These are phyloP conservation scores for Neuroscelio doddi DNA, from an alignment of 2,888 invertebrate genomes.

Conservation along the genomic window DNA sequence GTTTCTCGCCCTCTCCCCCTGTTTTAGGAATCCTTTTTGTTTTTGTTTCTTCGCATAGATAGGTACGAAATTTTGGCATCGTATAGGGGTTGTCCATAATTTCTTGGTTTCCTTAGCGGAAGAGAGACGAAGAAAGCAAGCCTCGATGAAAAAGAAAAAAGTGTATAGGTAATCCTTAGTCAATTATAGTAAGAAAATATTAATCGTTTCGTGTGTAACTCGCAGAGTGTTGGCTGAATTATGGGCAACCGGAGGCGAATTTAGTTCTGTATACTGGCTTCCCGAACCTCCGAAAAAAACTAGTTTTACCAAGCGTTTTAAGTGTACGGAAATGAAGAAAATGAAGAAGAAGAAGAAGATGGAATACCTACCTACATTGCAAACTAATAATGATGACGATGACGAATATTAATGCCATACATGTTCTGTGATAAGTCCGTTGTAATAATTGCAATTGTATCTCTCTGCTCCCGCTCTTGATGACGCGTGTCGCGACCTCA, in stretches of 20 bases:
- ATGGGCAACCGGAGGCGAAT: constrained; percentile 67
- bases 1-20: constrained; percentile 7
- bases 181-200: constrained; percentile 65
- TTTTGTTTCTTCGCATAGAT: constrained; percentile 4
- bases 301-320: constrained; percentile 68
- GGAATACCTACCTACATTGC: constrained; percentile 57
- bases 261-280: constrained; percentile 70
- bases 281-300: constrained; percentile 68
- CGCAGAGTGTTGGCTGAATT: constrained; percentile 57
- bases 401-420: constrained; percentile 73
- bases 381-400: constrained; percentile 68
- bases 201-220: constrained; percentile 65
- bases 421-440: constrained; percentile 73
- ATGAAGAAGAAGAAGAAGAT: constrained; percentile 12
- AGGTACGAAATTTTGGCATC: constrained; percentile 51
- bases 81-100: constrained; percentile 71
- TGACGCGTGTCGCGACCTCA: constrained; percentile 48
- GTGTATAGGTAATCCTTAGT: constrained; percentile 68
- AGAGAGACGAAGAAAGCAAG: constrained; percentile 8
- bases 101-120: constrained; percentile 19
- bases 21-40: background rate
- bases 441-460: constrained; percentile 71
- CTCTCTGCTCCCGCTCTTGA: constrained; percentile 59
- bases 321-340: constrained; percentile 48
- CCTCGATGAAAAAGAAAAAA: constrained; percentile 22